Percentiles rank a stretch among this genome's conserved stretches.
Conservation (phyloP, 2,113 vertebrate species). For the Hippoglossus stenolepis region DNA sequence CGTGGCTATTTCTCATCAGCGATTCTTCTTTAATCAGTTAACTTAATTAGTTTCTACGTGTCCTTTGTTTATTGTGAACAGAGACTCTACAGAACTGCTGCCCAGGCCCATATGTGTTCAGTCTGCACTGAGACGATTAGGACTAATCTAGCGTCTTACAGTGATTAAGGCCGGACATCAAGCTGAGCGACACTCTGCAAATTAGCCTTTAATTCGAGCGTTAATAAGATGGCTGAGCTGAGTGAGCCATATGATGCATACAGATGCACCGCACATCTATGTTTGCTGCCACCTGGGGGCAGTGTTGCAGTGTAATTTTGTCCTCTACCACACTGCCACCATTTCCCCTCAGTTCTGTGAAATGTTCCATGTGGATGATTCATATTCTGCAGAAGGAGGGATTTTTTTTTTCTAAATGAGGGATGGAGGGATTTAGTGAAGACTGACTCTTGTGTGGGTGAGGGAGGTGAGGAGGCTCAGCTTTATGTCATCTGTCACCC, state of each 20-base stretch:
- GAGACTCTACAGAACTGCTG: conserved; percentile 8
- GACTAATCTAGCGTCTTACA: conserved; percentile 27
- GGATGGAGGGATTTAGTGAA: conserved; percentile 36
- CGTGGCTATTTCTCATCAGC: background rate
- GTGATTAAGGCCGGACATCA: conserved; percentile 43
- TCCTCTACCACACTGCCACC: conserved; percentile 6
- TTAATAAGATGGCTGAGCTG: conserved; percentile 37
- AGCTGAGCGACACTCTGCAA: conserved; percentile 37
- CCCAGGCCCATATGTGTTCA: conserved; percentile 16
- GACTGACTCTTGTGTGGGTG: conserved; percentile 1
- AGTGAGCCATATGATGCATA: conserved; percentile 6
- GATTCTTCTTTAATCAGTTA: conserved; percentile 5
- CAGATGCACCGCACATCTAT: background rate
- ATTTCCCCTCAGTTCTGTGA: conserved; percentile 42
- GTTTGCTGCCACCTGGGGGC: conserved; percentile 73
- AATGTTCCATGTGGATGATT: conserved; percentile 65
- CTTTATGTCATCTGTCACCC: conserved; percentile 16
- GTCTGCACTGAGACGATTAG: conserved; percentile 21
- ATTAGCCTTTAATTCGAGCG: conserved; percentile 42
- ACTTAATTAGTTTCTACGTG: conserved; percentile 8
- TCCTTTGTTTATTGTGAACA: conserved; percentile 1
- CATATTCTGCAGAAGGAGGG: conserved; percentile 44
- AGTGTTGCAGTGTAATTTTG: conserved; percentile 62
- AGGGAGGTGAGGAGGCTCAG: background rate
- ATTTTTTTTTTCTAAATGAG: conserved; percentile 10